Evolutionary conservation across 2,888 invertebrate species (phyloP).

Genomic region (Leptinotarsa peninsularis): DNA sequence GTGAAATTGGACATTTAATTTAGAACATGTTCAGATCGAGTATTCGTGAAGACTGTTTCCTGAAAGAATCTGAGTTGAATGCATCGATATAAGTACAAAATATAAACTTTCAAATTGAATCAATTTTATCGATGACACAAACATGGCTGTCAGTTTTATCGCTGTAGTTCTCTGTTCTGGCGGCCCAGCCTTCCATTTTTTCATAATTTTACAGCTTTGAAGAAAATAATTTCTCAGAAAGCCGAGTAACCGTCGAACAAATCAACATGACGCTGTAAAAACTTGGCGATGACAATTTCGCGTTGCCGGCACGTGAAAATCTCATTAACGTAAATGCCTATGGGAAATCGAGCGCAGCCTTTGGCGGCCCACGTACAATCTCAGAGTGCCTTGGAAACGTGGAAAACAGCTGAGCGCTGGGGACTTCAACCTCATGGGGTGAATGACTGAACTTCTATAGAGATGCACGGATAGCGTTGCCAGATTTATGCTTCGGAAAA

Average conservation of each 20-base stretch:
- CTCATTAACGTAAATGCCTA: constrained; percentile 20
- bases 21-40: too few species aligned
- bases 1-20: too few species aligned
- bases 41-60: too few species aligned
- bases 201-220: too few species aligned
- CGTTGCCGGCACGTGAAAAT: constrained; percentile 19
- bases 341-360: constrained; percentile 32
- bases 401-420: constrained; percentile 59
- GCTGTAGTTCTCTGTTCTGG: too few species aligned
- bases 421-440: constrained; percentile 62
- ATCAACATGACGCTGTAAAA: constrained; percentile 7
- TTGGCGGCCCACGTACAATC: constrained; percentile 28
- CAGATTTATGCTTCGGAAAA: constrained; percentile 8
- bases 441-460: constrained; percentile 55
- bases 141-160: too few species aligned
- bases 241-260: neutral
- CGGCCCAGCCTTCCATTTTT: too few species aligned
- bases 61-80: too few species aligned
- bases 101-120: too few species aligned
- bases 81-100: too few species aligned
- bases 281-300: constrained; percentile 17
- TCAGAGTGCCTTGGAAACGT: constrained; percentile 35
- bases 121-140: too few species aligned
- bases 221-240: neutral
- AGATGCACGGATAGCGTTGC: constrained; percentile 29